A percentile compares a stretch with the other conserved stretches of the same genome.
Evolutionary conservation across 2,797 vertebrate genomes (phyloP).

Genomic region (Argentina silus): DNA sequence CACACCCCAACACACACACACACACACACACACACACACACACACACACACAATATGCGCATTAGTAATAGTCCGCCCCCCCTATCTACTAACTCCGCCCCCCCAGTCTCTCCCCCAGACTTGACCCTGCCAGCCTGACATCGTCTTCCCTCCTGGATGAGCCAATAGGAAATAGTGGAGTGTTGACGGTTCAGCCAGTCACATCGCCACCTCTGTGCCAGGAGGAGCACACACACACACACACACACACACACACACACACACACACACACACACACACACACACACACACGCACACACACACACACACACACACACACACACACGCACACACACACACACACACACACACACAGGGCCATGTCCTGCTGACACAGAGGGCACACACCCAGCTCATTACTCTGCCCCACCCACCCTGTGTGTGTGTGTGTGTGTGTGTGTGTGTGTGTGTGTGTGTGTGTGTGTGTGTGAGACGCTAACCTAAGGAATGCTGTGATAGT

Average conservation of each 20-base stretch:
- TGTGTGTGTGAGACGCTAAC: conserved; percentile 38
- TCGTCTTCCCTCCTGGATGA: not conserved
- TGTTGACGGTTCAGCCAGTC: not conserved
- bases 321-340: not conserved
- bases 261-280: too few relatives aligned
- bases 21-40: not conserved
- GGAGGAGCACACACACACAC: not conserved
- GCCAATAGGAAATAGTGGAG: too few relatives aligned
- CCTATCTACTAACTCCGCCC: too few relatives aligned
- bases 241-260: too few relatives aligned
- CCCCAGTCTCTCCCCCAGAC: too few relatives aligned
- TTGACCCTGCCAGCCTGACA: not conserved
- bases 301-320: not conserved
- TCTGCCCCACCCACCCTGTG: not conserved
- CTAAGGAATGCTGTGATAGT: conserved; percentile 55
- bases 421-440: conserved; percentile 6
- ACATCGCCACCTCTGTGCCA: not conserved
- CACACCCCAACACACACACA: too few relatives aligned
- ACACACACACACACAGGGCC: conserved; percentile 8
- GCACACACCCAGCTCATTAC: not conserved
- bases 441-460: too few relatives aligned
- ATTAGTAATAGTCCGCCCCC: too few relatives aligned
- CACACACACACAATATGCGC: too few relatives aligned
- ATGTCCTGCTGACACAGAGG: not conserved
- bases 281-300: conserved; percentile 12